Evolutionary conservation across 2,113 vertebrate species (phyloP).

Genomic region (Aptenodytes patagonicus): DNA sequence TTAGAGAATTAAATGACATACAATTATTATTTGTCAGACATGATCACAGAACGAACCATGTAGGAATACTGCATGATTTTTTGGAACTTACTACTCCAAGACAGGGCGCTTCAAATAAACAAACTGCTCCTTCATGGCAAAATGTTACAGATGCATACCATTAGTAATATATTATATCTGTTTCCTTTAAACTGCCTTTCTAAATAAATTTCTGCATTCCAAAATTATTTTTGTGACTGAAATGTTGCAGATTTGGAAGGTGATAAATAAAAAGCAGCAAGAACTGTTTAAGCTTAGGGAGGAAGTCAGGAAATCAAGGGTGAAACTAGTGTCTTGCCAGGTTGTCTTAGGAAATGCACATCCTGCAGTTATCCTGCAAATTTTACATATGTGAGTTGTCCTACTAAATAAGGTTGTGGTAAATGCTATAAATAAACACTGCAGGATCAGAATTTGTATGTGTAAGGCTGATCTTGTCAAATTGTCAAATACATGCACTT

Average conservation of each 20-base stretch:
- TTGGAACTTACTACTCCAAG: neutral
- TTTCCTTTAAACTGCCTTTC: neutral
- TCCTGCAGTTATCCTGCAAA: neutral
- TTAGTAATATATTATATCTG: neutral
- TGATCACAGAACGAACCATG: neutral
- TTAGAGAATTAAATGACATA: neutral
- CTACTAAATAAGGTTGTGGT: neutral
- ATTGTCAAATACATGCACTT: neutral
- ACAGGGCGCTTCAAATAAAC: neutral
- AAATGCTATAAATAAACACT: neutral
- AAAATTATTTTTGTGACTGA: neutral
- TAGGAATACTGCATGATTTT: neutral
- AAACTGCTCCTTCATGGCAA: neutral
- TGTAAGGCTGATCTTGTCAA: neutral
- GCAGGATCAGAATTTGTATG: neutral
- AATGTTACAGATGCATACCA: neutral
- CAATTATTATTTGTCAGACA: neutral
- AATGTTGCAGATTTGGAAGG: neutral
- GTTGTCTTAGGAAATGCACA: neutral
- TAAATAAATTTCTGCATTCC: neutral
- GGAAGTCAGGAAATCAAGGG: neutral
- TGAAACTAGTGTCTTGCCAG: neutral
- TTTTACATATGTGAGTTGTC: neutral
- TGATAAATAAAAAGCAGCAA: neutral
- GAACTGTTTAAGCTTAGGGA: neutral